Percentiles rank a stretch among this genome's conserved stretches.
phyloP scores from a whole-genome alignment of 2,113 vertebrate genomes.

The Arothron firmamentum region DNA sequence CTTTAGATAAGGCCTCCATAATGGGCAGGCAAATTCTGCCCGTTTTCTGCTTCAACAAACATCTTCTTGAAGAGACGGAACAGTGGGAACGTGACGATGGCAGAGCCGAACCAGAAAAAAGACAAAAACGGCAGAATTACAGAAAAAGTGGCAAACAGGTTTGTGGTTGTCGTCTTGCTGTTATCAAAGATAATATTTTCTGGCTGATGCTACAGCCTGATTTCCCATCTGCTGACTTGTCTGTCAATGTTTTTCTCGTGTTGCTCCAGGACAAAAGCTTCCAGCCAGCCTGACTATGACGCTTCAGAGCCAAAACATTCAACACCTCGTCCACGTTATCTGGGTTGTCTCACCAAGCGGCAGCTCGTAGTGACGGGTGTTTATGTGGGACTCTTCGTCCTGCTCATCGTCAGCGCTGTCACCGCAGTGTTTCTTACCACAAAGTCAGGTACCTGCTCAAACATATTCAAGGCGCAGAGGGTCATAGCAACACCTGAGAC shows the following conservation, averaged over 20 bases:
- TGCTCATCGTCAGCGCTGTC: constrained; percentile 16
- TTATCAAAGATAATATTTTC: no score
- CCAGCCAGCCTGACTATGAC: not conserved
- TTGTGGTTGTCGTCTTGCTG: not conserved
- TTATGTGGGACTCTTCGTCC: constrained; percentile 2
- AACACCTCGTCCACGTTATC: not conserved
- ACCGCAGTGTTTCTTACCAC: constrained; percentile 4
- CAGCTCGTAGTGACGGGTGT: constrained; percentile 15
- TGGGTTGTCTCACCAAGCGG: constrained; percentile 21
- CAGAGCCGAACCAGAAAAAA: not conserved
- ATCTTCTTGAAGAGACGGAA: no score
- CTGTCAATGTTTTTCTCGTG: not conserved
- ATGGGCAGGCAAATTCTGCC: no score
- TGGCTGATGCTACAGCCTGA: no score
- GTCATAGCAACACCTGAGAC: no score
- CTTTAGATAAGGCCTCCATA: constrained; percentile 23
- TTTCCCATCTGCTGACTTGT: not conserved
- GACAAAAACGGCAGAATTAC: not conserved
- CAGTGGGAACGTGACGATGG: no score
- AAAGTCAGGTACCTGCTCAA: constrained; percentile 24
- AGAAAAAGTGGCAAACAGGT: constrained; percentile 3
- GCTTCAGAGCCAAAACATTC: not conserved
- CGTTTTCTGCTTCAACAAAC: no score
- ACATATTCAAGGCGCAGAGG: no score
- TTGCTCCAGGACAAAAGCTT: not conserved